These are phyloP conservation scores for Rhynchotus rufescens DNA, from an alignment of 2,797 vertebrate species.

Conservation along the genomic window DNA sequence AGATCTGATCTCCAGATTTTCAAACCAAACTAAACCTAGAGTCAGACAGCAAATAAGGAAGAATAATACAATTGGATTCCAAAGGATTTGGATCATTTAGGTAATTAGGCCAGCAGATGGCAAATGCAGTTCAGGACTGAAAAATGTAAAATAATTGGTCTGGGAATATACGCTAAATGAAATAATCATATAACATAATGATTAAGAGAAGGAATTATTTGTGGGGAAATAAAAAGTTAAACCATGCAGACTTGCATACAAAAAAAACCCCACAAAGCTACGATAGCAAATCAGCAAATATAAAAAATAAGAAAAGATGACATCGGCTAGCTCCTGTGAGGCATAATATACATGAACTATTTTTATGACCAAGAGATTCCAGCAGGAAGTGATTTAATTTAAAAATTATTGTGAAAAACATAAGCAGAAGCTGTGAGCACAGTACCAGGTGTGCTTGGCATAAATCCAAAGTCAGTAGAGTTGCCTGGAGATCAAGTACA, in stretches of 20 bases:
- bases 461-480: background rate
- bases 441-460: background rate
- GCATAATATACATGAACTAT: background rate
- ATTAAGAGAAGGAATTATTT: background rate
- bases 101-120: conserved; percentile 49
- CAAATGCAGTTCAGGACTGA: background rate
- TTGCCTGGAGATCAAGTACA: conserved; percentile 23
- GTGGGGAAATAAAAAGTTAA: background rate
- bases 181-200: conserved; percentile 4
- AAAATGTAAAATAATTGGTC: conserved; percentile 45
- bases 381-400: background rate
- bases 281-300: background rate
- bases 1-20: background rate
- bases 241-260: background rate
- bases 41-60: conserved; percentile 21
- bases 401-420: background rate
- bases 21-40: background rate
- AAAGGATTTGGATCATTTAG: conserved; percentile 34
- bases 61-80: conserved; percentile 35
- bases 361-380: background rate
- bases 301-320: background rate
- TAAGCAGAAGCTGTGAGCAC: background rate
- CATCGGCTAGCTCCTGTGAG: background rate
- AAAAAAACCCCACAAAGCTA: background rate
- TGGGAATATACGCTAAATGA: conserved; percentile 12